These are phyloP conservation scores for Mayetiola destructor DNA, from an alignment of 2,888 invertebrate genomes.

Conservation along the genomic window DNA sequence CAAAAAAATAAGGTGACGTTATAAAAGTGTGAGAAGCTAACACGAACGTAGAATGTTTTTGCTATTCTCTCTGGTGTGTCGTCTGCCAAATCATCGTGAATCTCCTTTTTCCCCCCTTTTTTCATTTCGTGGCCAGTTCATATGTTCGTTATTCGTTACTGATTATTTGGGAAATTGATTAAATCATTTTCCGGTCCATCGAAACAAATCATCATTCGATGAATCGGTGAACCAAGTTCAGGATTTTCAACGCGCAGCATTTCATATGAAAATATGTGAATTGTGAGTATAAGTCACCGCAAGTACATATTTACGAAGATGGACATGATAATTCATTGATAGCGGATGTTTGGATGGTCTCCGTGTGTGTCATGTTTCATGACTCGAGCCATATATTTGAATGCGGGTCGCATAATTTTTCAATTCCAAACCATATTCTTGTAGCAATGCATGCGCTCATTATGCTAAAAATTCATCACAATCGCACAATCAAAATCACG, in stretches of 20 bases:
- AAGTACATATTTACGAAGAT: no score
- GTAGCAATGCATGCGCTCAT: neutral
- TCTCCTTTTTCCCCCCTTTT: neutral
- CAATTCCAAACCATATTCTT: neutral
- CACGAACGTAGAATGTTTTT: conserved; percentile 7
- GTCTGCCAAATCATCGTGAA: no score
- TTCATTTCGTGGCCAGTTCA: neutral
- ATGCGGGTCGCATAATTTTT: neutral
- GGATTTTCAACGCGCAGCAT: no score
- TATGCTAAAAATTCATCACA: conserved; percentile 2
- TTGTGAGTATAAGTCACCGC: no score
- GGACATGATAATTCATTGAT: no score
- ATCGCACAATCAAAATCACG: neutral
- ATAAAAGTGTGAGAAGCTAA: conserved; percentile 8
- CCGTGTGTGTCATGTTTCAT: no score
- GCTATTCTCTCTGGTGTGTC: conserved; percentile 2
- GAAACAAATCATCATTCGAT: no score
- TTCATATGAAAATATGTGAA: no score
- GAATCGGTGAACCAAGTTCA: no score
- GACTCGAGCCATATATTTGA: neutral
- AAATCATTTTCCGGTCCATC: no score
- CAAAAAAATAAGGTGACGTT: neutral
- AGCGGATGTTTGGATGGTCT: no score
- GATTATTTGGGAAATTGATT: neutral
- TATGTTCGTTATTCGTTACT: neutral